These are phyloP conservation scores for Drosophila histrio DNA, from an alignment of 2,888 invertebrate genomes.

Conservation along the genomic window DNA sequence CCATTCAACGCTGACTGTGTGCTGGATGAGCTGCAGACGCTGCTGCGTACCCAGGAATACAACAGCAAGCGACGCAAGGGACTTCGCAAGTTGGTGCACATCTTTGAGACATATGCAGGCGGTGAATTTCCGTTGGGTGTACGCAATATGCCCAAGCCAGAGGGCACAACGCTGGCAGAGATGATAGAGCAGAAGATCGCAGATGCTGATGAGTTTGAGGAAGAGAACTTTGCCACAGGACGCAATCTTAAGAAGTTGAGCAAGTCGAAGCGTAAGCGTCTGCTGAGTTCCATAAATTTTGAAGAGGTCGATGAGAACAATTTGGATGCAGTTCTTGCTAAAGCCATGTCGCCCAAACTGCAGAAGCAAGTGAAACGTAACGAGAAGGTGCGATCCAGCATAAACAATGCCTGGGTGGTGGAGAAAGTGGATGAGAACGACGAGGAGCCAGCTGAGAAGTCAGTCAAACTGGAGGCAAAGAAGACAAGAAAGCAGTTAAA, in stretches of 20 bases:
- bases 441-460: constrained; percentile 10
- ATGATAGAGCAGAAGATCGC: constrained; percentile 81
- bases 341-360: constrained; percentile 74
- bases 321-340: constrained; percentile 76
- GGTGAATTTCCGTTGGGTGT: constrained; percentile 89
- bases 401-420: constrained; percentile 73
- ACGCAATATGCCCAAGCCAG: constrained; percentile 85
- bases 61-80: constrained; percentile 86
- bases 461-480: constrained; percentile 11
- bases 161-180: constrained; percentile 68
- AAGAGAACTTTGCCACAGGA: constrained; percentile 83
- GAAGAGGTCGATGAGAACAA: constrained; percentile 80
- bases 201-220: constrained; percentile 85
- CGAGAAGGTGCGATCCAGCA: constrained; percentile 58
- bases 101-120: constrained; percentile 85
- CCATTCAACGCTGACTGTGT: constrained; percentile 87
- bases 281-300: constrained; percentile 79
- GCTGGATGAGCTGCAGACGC: constrained; percentile 85
- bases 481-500: constrained; percentile 29
- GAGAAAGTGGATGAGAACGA: constrained; percentile 63
- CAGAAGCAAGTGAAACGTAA: constrained; percentile 72
- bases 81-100: constrained; percentile 84
- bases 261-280: constrained; percentile 82
- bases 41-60: constrained; percentile 85
- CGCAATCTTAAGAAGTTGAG: constrained; percentile 84